These are phyloP conservation scores for Automeris io DNA, from an alignment of 2,888 invertebrate species.

Conservation along the genomic window DNA sequence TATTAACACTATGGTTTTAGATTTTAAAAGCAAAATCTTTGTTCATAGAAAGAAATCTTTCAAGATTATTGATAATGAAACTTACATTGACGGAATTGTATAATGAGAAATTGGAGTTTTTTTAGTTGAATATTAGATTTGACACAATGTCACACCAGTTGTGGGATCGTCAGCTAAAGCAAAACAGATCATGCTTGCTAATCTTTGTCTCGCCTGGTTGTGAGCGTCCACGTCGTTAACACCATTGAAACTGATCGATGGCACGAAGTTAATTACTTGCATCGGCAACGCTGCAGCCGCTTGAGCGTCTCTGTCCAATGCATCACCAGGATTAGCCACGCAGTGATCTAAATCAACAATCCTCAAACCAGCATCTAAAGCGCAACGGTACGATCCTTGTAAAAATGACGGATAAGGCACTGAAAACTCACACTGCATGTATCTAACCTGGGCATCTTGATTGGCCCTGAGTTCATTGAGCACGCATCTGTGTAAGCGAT, in stretches of 20 bases:
- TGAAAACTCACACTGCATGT: conserved; percentile 58
- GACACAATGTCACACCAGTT: conserved; percentile 39
- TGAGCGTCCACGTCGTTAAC: conserved; percentile 25
- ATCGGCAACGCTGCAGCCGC: conserved; percentile 34
- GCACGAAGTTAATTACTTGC: conserved; percentile 40
- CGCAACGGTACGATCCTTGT: conserved; percentile 44
- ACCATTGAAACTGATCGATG: conserved; percentile 51
- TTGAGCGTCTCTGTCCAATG: conserved; percentile 40
- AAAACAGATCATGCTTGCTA: conserved; percentile 44
- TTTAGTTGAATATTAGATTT: conserved; percentile 18
- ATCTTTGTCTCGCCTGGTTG: conserved; percentile 23
- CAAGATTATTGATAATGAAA: background rate
- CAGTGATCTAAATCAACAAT: conserved; percentile 46
- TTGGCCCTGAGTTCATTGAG: conserved; percentile 39
- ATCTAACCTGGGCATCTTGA: conserved; percentile 45
- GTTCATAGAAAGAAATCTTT: background rate
- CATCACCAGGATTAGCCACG: conserved; percentile 35
- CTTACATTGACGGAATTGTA: background rate
- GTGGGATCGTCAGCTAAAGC: conserved; percentile 42
- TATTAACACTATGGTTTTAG: too few relatives aligned
- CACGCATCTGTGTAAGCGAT: conserved; percentile 57
- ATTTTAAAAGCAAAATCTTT: background rate
- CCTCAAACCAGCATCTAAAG: conserved; percentile 36
- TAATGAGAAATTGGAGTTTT: too few relatives aligned
- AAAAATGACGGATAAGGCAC: conserved; percentile 32